Conservation (phyloP, 2,113 vertebrate species). For the Pygoscelis adeliae region DNA sequence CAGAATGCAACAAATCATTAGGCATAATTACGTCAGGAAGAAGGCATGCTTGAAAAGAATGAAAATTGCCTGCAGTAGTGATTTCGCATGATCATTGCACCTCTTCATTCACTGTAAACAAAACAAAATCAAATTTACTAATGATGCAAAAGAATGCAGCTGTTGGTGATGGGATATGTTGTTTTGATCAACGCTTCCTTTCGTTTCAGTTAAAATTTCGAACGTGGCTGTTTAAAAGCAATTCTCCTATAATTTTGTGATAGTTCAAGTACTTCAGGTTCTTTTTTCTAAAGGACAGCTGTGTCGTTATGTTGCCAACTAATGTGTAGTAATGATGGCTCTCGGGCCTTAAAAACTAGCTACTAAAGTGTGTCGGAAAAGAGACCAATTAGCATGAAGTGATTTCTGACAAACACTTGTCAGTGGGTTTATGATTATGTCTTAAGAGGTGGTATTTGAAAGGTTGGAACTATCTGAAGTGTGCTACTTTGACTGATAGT, state of each 20-base stretch:
- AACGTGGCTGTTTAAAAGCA: background rate
- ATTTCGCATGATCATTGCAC: background rate
- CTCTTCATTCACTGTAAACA: conserved; percentile 9
- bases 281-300: conserved; percentile 24
- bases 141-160: conserved; percentile 22
- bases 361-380: background rate
- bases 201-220: background rate
- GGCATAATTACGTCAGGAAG: conserved; percentile 6
- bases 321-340: background rate
- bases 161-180: background rate
- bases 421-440: background rate
- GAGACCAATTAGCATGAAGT: conserved; percentile 22
- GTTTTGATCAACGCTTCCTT: background rate
- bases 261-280: background rate
- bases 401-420: conserved; percentile 35
- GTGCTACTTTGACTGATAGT: background rate
- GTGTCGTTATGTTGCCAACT: background rate
- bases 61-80: background rate
- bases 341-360: background rate
- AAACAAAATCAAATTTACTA: conserved; percentile 18
- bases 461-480: background rate
- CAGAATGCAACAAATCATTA: background rate
- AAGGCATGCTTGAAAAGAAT: conserved; percentile 7
- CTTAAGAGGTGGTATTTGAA: background rate
- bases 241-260: background rate